phyloP scores from a whole-genome alignment of 2,797 vertebrate species.

The Urocyon cinereoargenteus region DNA sequence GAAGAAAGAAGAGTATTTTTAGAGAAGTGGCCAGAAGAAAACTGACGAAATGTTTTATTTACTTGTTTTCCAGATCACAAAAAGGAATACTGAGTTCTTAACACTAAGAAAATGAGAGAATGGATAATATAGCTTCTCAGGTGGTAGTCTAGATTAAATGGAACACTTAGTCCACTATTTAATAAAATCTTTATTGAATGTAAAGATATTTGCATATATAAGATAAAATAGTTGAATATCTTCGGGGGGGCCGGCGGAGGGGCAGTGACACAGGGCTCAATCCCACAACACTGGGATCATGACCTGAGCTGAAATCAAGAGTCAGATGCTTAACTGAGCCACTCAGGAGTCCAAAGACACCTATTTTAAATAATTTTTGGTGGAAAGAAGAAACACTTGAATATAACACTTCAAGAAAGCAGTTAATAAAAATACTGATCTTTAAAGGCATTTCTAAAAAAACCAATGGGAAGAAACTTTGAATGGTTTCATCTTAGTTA shows the following conservation, averaged over 20 bases:
- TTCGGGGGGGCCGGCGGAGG: neutral
- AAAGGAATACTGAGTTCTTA: constrained; percentile 19
- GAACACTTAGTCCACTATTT: constrained; percentile 1
- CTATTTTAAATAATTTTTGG: constrained; percentile 10
- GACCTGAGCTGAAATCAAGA: neutral
- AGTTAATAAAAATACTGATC: neutral
- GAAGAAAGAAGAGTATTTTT: constrained; percentile 16
- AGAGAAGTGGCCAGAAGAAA: neutral
- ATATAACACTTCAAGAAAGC: neutral
- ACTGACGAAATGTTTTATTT: neutral
- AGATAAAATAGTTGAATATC: neutral
- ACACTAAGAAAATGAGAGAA: neutral
- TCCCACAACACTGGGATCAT: neutral
- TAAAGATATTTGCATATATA: constrained; percentile 34
- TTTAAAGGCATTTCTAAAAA: constrained; percentile 36
- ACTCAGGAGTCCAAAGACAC: neutral
- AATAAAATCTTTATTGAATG: neutral
- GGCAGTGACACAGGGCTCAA: neutral
- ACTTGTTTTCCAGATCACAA: neutral
- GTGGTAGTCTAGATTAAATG: neutral
- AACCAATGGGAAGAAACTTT: neutral
- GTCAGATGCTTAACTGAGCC: neutral
- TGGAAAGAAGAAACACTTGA: constrained; percentile 29
- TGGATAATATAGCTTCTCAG: neutral
- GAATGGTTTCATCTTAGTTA: neutral